Conservation (phyloP, 2,888 invertebrate genomes). For the Trilocha varians region DNA sequence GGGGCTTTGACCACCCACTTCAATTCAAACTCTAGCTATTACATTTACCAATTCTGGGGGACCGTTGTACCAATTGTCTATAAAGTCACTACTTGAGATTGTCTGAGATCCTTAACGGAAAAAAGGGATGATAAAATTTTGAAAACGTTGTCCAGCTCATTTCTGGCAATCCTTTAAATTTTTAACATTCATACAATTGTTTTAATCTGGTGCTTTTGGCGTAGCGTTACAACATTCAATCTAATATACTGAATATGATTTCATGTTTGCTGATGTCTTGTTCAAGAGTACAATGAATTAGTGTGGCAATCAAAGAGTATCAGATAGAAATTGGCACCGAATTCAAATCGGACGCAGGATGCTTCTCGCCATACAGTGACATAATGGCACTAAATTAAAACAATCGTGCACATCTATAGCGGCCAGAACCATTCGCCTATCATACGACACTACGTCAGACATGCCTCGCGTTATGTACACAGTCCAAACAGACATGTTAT, state of each 20-base stretch:
- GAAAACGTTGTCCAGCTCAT: not conserved
- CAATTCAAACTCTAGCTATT: no score
- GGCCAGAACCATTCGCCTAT: constrained; percentile 37
- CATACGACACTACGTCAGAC: not conserved
- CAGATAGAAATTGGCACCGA: not conserved
- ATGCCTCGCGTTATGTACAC: not conserved
- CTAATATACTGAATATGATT: not conserved
- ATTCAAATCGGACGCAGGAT: not conserved
- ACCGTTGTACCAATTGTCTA: no score
- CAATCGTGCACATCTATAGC: constrained; percentile 33
- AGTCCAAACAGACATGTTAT: constrained; percentile 12
- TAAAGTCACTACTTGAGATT: no score
- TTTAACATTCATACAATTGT: constrained; percentile 30
- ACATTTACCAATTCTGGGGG: no score
- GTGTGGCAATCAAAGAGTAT: not conserved
- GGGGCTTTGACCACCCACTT: no score
- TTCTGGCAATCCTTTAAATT: constrained; percentile 38
- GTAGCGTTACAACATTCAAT: constrained; percentile 7
- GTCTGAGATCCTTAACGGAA: no score
- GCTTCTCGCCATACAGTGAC: not conserved
- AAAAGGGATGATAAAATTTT: not conserved
- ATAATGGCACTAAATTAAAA: constrained; percentile 34
- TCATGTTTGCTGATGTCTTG: not conserved
- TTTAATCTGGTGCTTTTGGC: constrained; percentile 29
- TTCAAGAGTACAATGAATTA: not conserved